Conservation (phyloP, 2,797 vertebrate genomes). For the Mus minutoides region DNA sequence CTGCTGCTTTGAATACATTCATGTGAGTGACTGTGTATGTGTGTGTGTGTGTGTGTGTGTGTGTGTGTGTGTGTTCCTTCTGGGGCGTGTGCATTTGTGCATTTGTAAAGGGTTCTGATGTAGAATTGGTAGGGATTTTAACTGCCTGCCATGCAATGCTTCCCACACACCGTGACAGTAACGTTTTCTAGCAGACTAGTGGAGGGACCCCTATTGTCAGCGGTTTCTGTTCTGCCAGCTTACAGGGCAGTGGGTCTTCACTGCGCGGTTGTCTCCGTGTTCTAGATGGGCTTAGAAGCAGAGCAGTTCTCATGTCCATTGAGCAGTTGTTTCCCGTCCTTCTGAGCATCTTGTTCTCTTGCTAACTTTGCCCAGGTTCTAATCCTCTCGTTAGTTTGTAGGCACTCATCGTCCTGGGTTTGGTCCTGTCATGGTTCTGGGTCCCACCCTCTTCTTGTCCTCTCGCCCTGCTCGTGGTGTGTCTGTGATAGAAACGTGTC, state of each 20-base stretch:
- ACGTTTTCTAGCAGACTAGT: neutral
- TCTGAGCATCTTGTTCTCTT: conserved; percentile 9
- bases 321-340: conserved; percentile 20
- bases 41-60: neutral
- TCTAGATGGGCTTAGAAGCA: neutral
- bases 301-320: neutral
- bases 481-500: neutral
- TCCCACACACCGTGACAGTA: neutral
- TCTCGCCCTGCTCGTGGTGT: neutral
- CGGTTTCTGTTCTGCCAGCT: neutral
- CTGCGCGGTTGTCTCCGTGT: neutral
- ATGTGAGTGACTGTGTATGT: neutral
- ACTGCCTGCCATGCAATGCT: neutral
- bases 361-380: neutral
- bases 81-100: neutral
- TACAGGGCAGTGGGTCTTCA: neutral
- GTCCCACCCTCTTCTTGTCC: neutral
- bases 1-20: neutral
- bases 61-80: neutral
- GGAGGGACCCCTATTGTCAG: neutral
- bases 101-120: neutral
- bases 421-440: neutral
- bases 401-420: neutral
- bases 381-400: conserved; percentile 43
- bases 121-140: conserved; percentile 1